Evolutionary conservation across 2,113 vertebrate genomes (phyloP).

Genomic region (Sinocyclocheilus anshuiensis): DNA sequence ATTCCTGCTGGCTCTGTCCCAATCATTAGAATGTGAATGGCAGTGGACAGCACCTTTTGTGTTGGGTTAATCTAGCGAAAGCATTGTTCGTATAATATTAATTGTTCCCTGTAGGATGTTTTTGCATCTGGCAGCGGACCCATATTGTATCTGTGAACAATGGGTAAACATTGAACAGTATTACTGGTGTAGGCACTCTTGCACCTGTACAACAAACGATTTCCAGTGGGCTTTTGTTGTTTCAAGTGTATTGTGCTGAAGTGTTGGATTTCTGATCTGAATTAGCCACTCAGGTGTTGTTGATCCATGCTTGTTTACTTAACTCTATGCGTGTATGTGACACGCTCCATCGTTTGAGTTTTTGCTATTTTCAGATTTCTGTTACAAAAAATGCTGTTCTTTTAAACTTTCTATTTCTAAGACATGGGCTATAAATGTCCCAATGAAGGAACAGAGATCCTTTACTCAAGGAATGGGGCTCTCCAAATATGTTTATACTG

Average conservation of each 20-base stretch:
- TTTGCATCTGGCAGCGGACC: neutral
- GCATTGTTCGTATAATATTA: slow-evolving; percentile 33
- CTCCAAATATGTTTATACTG: no score
- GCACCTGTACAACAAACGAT: slow-evolving; percentile 13
- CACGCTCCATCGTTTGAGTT: neutral
- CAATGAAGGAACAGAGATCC: no score
- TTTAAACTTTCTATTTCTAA: no score
- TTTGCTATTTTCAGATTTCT: neutral
- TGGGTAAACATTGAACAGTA: neutral
- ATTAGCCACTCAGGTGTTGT: slow-evolving; percentile 1
- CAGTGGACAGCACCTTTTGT: slow-evolving; percentile 31
- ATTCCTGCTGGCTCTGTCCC: slow-evolving; percentile 20
- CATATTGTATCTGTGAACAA: slow-evolving; percentile 25
- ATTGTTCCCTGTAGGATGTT: slow-evolving; percentile 20
- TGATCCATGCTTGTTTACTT: neutral
- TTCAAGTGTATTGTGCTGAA: neutral
- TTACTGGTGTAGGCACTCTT: neutral
- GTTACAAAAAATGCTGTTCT: no score
- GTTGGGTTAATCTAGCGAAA: slow-evolving; percentile 2
- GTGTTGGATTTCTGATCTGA: slow-evolving; percentile 1
- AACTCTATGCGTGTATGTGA: neutral
- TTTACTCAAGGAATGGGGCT: no score
- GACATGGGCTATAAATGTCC: no score
- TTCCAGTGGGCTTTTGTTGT: neutral
- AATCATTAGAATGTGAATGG: slow-evolving; percentile 14